phyloP scores from a whole-genome alignment of 2,797 vertebrate genomes.

The Melanotaenia parkinsoni region DNA sequence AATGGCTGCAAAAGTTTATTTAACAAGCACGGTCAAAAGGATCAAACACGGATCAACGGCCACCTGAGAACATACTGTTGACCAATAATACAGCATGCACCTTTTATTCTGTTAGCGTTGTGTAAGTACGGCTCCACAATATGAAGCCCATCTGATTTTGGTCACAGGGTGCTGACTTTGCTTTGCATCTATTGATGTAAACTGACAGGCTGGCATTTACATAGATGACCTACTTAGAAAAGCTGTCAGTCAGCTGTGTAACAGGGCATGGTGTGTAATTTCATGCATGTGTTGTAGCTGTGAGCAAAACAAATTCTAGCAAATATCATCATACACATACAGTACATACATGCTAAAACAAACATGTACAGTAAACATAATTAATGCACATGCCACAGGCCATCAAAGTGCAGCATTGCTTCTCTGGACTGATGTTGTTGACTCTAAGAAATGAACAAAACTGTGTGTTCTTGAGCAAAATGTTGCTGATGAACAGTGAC shows the following conservation, averaged over 20 bases:
- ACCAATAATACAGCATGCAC: slow-evolving; percentile 9
- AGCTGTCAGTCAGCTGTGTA: slow-evolving; percentile 72
- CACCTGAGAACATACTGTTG: slow-evolving; percentile 1
- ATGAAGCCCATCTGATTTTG: slow-evolving; percentile 52
- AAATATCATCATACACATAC: slow-evolving; percentile 24
- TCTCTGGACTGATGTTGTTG: slow-evolving; percentile 16
- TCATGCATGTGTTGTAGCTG: slow-evolving; percentile 62
- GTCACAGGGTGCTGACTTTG: slow-evolving; percentile 65
- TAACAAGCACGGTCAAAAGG: no score
- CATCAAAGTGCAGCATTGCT: neutral
- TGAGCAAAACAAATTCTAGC: slow-evolving; percentile 30
- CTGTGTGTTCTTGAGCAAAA: slow-evolving; percentile 19
- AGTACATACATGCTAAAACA: slow-evolving; percentile 1
- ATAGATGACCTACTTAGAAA: slow-evolving; percentile 78
- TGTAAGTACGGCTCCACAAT: slow-evolving; percentile 18
- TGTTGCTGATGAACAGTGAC: slow-evolving; percentile 43
- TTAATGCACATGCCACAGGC: slow-evolving; percentile 12
- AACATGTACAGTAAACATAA: neutral
- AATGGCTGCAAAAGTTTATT: neutral
- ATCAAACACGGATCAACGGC: neutral
- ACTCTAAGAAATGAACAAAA: slow-evolving; percentile 21
- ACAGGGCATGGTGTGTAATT: slow-evolving; percentile 61
- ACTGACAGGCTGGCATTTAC: slow-evolving; percentile 81
- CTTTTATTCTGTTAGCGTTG: slow-evolving; percentile 29
- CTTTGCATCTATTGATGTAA: slow-evolving; percentile 71